phyloP scores from a whole-genome alignment of 2,797 vertebrate genomes.

The Geotrypetes seraphini region DNA sequence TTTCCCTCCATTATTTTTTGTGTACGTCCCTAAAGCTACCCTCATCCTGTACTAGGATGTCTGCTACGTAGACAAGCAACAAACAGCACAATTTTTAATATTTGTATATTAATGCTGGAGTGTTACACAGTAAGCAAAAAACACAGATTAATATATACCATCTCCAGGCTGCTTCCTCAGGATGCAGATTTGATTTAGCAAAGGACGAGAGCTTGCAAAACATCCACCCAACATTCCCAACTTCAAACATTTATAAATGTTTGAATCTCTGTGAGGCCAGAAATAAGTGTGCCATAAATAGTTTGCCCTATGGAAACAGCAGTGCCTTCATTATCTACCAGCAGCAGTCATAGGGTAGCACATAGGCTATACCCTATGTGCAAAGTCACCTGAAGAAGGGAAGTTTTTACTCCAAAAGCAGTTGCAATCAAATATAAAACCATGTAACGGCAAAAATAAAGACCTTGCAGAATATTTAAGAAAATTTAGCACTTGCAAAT shows the following conservation, averaged over 20 bases:
- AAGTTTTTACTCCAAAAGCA: constrained; percentile 20
- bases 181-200: constrained; percentile 27
- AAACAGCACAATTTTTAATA: too few relatives aligned
- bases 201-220: constrained; percentile 21
- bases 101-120: too few relatives aligned
- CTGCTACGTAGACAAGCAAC: too few relatives aligned
- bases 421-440: constrained; percentile 21
- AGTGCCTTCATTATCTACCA: constrained; percentile 25
- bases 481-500: too few relatives aligned
- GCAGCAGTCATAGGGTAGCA: constrained; percentile 23
- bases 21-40: too few relatives aligned
- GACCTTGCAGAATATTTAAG: too few relatives aligned
- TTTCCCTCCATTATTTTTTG: too few relatives aligned
- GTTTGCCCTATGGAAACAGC: constrained; percentile 5
- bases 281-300: constrained; percentile 15
- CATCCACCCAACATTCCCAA: constrained; percentile 26
- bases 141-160: constrained; percentile 20
- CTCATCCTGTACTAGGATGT: too few relatives aligned
- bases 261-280: constrained; percentile 15
- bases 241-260: constrained; percentile 15
- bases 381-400: constrained; percentile 26
- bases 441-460: too few relatives aligned
- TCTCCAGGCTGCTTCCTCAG: constrained; percentile 32
- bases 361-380: constrained; percentile 13
- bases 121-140: constrained; percentile 21